Evolutionary conservation across 2,888 invertebrate species (phyloP).

Genomic region (Asteroscopus sphinx): DNA sequence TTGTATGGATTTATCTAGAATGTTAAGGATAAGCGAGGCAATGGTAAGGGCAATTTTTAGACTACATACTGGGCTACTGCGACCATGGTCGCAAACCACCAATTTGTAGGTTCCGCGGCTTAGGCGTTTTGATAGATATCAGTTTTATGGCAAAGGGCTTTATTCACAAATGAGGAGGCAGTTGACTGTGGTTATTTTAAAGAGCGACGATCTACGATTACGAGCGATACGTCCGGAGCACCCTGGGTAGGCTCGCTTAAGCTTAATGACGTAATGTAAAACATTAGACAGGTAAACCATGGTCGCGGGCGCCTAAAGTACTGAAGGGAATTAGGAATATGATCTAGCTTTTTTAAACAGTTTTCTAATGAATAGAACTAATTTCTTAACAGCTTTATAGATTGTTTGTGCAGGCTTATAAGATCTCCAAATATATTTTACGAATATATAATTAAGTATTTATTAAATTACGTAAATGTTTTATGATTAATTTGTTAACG

Average conservation of each 20-base stretch:
- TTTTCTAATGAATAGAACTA: background rate
- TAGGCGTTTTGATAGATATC: background rate
- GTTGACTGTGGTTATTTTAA: too few relatives aligned
- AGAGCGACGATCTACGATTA: too few relatives aligned
- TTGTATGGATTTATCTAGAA: conserved; percentile 41
- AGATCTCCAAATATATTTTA: conserved; percentile 28
- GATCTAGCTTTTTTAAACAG: background rate
- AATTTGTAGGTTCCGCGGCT: background rate
- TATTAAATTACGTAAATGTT: background rate
- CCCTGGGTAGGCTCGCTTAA: too few relatives aligned
- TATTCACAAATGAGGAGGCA: too few relatives aligned
- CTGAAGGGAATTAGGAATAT: too few relatives aligned
- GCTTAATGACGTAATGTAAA: too few relatives aligned
- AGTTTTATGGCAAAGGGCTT: too few relatives aligned
- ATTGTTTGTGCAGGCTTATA: conserved; percentile 8
- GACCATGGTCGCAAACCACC: background rate
- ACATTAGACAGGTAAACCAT: too few relatives aligned
- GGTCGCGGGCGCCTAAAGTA: too few relatives aligned
- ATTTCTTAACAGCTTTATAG: background rate
- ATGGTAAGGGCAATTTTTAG: background rate
- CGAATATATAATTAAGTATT: background rate
- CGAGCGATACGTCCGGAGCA: too few relatives aligned
- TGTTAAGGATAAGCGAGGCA: conserved; percentile 2
- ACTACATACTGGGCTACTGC: background rate
- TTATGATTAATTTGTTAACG: conserved; percentile 18